Base-by-base conservation (phyloP, 2,113 vertebrate genomes). In the Sphaerodactylus townsendi region DNA sequence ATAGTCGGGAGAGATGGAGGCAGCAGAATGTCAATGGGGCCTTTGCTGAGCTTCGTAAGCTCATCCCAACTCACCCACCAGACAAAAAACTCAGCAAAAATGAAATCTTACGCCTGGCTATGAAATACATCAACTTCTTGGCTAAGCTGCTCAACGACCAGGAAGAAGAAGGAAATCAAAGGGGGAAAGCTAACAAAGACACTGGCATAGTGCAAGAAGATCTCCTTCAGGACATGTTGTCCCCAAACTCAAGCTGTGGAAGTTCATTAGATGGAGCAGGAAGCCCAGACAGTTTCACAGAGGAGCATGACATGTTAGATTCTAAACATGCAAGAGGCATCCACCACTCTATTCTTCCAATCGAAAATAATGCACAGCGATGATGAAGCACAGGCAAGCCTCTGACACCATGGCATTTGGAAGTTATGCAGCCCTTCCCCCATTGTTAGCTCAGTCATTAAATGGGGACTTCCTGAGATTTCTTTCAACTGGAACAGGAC, bases 11-110 rank as follows among this genome's bases (percentile, higher is more conserved):
- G 92, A 94, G 98, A 6, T 99, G 98, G 98, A 96, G 98, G 5
- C 98, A 99, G 93, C 98, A 99, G 95, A 99, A 99, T 0, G 98
- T 98, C 77, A 99, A 99, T 0, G 98, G 98, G 48, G 98, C 98
- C 2, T 99, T 99, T 0, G 97, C 98, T 0, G 98, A 99, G 93
- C 98, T 99, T 56, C 97, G 98, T 73, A 98, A 98, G 91, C 97
- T 99, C 91, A 98, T 99, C 87, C 98, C 98, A 77, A 98, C 98
- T 0, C 98, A 99, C 81, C 98, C 98, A 0, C 98, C 98, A 0
- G 98, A 99, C 94, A 98, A 99, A 91, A 99, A 99, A 86, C 97
- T 99, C 78, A 99, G 98, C 96, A 99, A 99, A 94, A 99, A 99
- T 0, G 98, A 99, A 95, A 99, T 99, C 83, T 92, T 99, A 82